Conservation (phyloP, 1,140 invertebrate species). For the Pantala flavescens region DNA sequence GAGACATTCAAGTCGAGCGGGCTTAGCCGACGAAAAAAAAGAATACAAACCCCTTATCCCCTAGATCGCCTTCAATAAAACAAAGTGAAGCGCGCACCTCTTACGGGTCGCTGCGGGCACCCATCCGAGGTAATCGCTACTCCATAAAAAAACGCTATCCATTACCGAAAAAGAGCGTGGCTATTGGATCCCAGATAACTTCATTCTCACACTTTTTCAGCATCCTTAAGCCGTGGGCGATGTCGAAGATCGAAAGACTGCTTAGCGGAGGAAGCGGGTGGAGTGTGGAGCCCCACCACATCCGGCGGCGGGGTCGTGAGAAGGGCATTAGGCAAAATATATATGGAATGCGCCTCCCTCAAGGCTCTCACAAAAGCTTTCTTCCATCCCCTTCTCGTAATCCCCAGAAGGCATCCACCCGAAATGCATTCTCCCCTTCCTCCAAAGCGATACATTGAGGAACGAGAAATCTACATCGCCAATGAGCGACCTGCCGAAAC, state of each 20-base stretch:
- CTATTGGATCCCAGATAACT: neutral
- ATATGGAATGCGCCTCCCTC: slow-evolving; percentile 2
- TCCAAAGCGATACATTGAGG: too few species aligned
- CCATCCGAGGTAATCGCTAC: neutral
- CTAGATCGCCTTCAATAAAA: too few species aligned
- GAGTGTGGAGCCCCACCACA: neutral
- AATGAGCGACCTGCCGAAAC: neutral
- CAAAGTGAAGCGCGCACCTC: too few species aligned
- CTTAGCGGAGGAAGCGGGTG: neutral
- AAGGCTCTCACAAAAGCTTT: neutral
- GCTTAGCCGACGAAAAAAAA: too few species aligned
- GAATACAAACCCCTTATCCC: too few species aligned
- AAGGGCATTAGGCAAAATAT: slow-evolving; percentile 9
- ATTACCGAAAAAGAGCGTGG: neutral
- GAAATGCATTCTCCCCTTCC: neutral
- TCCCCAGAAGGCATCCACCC: neutral
- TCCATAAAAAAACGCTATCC: neutral
- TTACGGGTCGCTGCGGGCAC: too few species aligned
- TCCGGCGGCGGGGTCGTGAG: neutral
- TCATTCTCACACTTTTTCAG: slow-evolving; percentile 1
- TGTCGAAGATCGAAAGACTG: neutral
- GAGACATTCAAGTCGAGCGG: too few species aligned
- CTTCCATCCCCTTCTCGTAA: neutral
- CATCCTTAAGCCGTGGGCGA: neutral
- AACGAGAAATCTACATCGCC: neutral